Evolutionary conservation across 2,797 vertebrate species (phyloP).

Genomic region (Crypturellus tataupa): DNA sequence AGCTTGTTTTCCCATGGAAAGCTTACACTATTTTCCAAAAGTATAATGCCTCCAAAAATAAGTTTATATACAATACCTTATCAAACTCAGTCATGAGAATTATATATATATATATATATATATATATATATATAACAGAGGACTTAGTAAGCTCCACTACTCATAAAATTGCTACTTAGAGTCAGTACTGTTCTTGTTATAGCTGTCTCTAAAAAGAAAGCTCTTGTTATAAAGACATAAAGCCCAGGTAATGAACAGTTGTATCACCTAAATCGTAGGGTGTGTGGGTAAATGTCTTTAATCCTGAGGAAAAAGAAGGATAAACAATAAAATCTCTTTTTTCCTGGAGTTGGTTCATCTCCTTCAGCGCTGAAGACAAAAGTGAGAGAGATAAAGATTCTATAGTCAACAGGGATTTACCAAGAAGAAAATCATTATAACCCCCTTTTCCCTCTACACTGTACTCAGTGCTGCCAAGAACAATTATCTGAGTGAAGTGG

Average conservation of each 20-base stretch:
- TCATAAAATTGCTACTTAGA: background rate
- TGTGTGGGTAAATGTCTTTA: background rate
- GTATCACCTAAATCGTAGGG: background rate
- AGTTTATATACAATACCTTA: background rate
- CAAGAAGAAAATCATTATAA: background rate
- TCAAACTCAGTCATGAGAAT: background rate
- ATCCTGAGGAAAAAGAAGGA: background rate
- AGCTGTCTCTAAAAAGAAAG: no score
- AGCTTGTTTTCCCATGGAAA: background rate
- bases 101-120: background rate
- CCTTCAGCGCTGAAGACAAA: background rate
- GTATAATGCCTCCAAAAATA: background rate
- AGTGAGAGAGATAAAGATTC: background rate
- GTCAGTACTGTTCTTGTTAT: no score
- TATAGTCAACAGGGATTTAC: background rate
- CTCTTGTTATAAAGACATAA: background rate
- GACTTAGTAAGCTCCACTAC: background rate
- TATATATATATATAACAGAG: background rate
- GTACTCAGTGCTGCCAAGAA: background rate
- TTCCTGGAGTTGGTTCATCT: background rate
- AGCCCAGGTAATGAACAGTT: background rate
- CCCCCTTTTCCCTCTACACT: background rate
- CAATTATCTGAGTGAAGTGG: background rate
- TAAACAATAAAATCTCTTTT: background rate
- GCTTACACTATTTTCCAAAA: background rate